Percentiles rank a stretch among this genome's conserved stretches.
Evolutionary conservation across 2,113 vertebrate species (phyloP).

Genomic region (Dicentrarchus labrax): DNA sequence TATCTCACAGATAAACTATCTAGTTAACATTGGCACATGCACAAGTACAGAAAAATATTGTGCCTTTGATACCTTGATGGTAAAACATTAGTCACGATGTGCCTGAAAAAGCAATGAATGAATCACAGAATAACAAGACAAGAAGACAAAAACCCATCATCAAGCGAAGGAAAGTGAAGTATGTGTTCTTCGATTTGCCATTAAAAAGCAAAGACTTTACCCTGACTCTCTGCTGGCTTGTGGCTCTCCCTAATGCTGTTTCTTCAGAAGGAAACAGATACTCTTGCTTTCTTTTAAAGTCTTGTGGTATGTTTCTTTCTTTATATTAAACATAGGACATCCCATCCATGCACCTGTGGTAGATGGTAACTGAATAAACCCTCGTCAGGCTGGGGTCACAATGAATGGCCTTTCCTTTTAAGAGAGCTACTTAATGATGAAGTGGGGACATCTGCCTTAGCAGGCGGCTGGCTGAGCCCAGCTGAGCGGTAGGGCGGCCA

Average conservation of each 20-base stretch:
- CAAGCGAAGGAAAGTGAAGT: not conserved
- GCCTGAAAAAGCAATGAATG: conserved; percentile 1
- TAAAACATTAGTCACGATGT: conserved; percentile 5
- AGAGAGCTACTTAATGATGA: conserved; percentile 77
- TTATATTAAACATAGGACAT: conserved; percentile 43
- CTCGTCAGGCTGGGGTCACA: conserved; percentile 62
- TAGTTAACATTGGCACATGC: not conserved
- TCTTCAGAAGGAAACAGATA: conserved; percentile 31
- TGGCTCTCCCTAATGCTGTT: conserved; percentile 22
- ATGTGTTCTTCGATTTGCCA: not conserved
- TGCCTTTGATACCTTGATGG: conserved; percentile 10
- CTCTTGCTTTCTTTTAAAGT: conserved; percentile 7
- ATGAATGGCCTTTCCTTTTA: conserved; percentile 78
- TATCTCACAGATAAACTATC: not conserved
- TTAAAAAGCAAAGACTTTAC: not conserved
- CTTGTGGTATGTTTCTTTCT: conserved; percentile 43
- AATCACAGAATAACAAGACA: conserved; percentile 1
- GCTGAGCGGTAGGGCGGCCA: conserved; percentile 25
- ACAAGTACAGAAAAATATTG: conserved; percentile 16
- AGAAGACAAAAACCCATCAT: not conserved
- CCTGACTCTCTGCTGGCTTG: conserved; percentile 12
- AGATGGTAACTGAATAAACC: conserved; percentile 76
- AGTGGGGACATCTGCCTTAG: conserved; percentile 74
- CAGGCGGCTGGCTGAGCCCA: conserved; percentile 51
- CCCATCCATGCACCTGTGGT: conserved; percentile 68